Conservation (phyloP, 2,888 invertebrate genomes). For the Eucera pruinosa region DNA sequence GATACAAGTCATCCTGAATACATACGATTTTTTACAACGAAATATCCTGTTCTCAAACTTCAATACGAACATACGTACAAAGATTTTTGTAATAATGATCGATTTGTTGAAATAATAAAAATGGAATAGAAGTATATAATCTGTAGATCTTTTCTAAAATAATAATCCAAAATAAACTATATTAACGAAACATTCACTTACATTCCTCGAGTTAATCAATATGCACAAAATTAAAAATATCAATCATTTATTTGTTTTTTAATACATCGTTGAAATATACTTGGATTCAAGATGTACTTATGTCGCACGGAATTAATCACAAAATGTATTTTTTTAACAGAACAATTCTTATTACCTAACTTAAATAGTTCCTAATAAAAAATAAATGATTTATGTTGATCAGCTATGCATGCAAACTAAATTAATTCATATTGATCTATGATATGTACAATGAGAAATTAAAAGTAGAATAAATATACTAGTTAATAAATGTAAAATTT, state of each 20-base stretch:
- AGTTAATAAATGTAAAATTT: conserved; percentile 5
- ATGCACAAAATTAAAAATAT: neutral
- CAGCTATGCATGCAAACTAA: neutral
- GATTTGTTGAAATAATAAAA: conserved; percentile 87
- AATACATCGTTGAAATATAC: neutral
- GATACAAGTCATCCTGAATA: conserved; percentile 86
- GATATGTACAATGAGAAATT: conserved; percentile 40
- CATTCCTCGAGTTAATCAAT: neutral
- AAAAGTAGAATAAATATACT: conserved; percentile 3
- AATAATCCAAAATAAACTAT: neutral
- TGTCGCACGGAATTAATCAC: conserved; percentile 6
- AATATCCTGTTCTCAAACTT: conserved; percentile 81
- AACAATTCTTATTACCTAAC: neutral
- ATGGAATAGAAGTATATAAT: conserved; percentile 28
- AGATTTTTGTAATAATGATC: conserved; percentile 86
- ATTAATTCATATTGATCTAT: conserved; percentile 5
- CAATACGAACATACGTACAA: conserved; percentile 83
- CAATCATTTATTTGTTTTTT: conserved; percentile 20
- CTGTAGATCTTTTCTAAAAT: neutral
- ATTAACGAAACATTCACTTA: neutral
- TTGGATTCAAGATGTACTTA: conserved; percentile 1
- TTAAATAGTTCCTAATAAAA: conserved; percentile 7
- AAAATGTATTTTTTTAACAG: neutral
- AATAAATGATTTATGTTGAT: neutral
- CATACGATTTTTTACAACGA: conserved; percentile 84